A percentile compares a stretch with the other conserved stretches of the same genome.
Evolutionary conservation across 1,140 invertebrate species (phyloP).

Genomic region (Ips nitidus): DNA sequence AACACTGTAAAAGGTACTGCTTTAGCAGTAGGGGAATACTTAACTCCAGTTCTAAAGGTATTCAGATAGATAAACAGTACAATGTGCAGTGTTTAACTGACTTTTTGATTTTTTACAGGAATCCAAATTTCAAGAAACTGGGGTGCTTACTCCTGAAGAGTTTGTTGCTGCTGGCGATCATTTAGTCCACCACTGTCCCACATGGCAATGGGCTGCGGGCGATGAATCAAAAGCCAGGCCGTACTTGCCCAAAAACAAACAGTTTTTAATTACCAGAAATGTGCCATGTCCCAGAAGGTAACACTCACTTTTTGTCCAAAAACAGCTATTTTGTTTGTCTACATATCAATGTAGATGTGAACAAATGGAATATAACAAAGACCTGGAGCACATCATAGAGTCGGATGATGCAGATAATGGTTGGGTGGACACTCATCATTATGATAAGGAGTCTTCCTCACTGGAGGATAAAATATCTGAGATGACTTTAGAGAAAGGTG

Average conservation of each 20-base stretch:
- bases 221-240: conserved; percentile 83
- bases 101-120: conserved; percentile 63
- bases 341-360: conserved; percentile 41
- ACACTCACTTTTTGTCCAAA: conserved; percentile 58
- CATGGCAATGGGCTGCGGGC: conserved; percentile 96
- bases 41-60: conserved; percentile 95
- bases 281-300: conserved; percentile 82
- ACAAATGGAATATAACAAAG: conserved; percentile 85
- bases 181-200: conserved; percentile 98
- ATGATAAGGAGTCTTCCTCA: conserved; percentile 58
- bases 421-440: conserved; percentile 99
- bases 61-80: conserved; percentile 4
- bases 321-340: conserved; percentile 63
- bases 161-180: conserved; percentile 98
- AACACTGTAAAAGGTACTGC: conserved; percentile 95
- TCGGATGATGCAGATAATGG: conserved; percentile 88
- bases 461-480: conserved; percentile 76
- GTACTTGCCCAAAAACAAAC: conserved; percentile 93
- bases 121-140: conserved; percentile 98
- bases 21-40: conserved; percentile 91
- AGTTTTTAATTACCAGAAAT: conserved; percentile 96
- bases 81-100: no score
- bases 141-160: conserved; percentile 94
- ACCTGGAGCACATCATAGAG: conserved; percentile 88
- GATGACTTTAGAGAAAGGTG: conserved; percentile 63